Percentiles rank a stretch among this genome's conserved stretches.
phyloP scores from a whole-genome alignment of 2,113 vertebrate genomes.

The Micromys minutus region DNA sequence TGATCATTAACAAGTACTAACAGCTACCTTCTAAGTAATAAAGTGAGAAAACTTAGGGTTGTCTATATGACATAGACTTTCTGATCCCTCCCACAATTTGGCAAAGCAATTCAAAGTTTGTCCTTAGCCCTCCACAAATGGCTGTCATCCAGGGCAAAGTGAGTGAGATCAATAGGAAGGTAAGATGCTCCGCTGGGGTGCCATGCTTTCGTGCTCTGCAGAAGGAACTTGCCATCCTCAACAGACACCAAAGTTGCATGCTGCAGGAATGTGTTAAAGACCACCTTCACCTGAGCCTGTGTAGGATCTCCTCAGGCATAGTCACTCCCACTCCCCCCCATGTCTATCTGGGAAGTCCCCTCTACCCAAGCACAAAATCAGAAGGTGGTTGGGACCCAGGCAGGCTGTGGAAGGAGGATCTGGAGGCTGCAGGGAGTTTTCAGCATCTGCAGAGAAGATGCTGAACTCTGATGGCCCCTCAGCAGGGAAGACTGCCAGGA shows the following conservation, averaged over 20 bases:
- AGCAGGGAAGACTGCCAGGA: background rate
- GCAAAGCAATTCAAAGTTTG: background rate
- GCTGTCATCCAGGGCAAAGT: background rate
- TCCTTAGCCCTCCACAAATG: background rate
- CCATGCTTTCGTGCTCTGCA: background rate
- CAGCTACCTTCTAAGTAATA: background rate
- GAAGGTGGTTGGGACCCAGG: accelerated
- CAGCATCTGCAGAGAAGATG: background rate
- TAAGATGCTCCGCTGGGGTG: background rate
- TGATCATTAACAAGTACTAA: background rate
- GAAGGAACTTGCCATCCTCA: background rate
- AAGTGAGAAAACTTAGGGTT: background rate
- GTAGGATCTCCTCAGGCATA: background rate
- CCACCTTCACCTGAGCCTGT: background rate
- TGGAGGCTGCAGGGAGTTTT: background rate
- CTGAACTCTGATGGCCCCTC: background rate
- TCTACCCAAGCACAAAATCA: background rate
- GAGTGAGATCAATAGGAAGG: background rate
- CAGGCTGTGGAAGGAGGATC: background rate
- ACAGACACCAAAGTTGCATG: background rate
- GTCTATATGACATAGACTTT: background rate
- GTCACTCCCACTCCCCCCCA: background rate
- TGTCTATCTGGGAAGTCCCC: background rate
- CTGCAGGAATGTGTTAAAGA: background rate
- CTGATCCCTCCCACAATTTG: background rate